Base-by-base conservation (phyloP, 2,797 vertebrate genomes). In the Lepidocolaptes lacrymiger region DNA sequence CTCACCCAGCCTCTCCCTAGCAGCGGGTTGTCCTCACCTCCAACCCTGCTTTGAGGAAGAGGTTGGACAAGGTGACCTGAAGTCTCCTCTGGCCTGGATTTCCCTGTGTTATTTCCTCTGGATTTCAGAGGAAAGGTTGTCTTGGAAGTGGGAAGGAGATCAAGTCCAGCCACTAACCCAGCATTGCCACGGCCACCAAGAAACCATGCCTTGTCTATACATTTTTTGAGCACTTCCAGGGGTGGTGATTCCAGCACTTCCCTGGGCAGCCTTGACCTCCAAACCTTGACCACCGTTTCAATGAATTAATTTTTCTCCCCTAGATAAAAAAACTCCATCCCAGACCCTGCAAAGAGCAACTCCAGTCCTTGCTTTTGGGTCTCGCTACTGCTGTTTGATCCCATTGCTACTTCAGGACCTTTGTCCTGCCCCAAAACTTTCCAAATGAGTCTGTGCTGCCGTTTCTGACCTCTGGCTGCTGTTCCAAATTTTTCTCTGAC, bases 401-500 rank as follows among this genome's bases (percentile, higher is more conserved):
- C 58, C 43, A 14, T 58, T 14, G 19, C 67, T 74, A 3, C 85
- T 66, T 24, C 64, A 59, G 4, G 75, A 78, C 92, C 89, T 75
- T 49, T 44, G 68, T 69, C 87, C 85, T 63, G 43, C 75, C 79
- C 83, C 84, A 77, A 88, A 34, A 4, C 9, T 72, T 88, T 64
- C 92, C 92, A 17, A 12, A 68, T 52, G 10, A 12, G 72, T 72
- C 84, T 64, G 56, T 21, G 36, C 43, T 10, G 1, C 46, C 4
- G 6, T 11, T 91, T 48, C 66, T 81, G 82, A 77, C 85, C 91
- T 69, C 46, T 61, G 79, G 87, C 85, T 73, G 61, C 72, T 4
- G 49, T 4, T 49, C 49, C 73, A 71, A 82, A 92, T 96, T 88
- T 58, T 95, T 96, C 78, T 91, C 24, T n/a, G 72, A 62, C 78